Evolutionary conservation across 1,140 invertebrate species (phyloP).

Genomic region (Laodelphax striatellus): DNA sequence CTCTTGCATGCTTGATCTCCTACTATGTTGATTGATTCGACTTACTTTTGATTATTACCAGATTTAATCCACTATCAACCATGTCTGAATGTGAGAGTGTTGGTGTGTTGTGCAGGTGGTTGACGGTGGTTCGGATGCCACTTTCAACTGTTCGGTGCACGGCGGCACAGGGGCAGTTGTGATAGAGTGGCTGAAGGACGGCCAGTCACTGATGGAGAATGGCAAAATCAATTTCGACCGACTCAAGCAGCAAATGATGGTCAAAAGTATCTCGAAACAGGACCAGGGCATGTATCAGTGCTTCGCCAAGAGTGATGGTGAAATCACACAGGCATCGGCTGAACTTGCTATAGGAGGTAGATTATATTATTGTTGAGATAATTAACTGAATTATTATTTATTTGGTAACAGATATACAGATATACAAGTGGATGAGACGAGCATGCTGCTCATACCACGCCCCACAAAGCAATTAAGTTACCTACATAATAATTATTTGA

Average conservation of each 20-base stretch:
- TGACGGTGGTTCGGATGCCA: conserved; percentile 67
- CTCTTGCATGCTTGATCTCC: too few relatives aligned
- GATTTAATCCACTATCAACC: not conserved
- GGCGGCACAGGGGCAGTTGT: conserved; percentile 59
- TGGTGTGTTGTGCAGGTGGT: too few relatives aligned
- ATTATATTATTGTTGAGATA: too few relatives aligned
- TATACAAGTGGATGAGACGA: too few relatives aligned
- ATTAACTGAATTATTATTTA: too few relatives aligned
- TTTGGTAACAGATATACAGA: too few relatives aligned
- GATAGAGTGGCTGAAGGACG: conserved; percentile 74
- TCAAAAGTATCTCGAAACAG: conserved; percentile 54
- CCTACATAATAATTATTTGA: too few relatives aligned
- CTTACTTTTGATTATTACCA: not conserved
- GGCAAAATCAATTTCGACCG: conserved; percentile 17
- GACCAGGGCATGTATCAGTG: conserved; percentile 87
- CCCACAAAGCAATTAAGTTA: too few relatives aligned
- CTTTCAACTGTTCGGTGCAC: conserved; percentile 71
- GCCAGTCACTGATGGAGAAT: conserved; percentile 44
- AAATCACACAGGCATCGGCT: conserved; percentile 69
- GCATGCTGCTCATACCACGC: too few relatives aligned
- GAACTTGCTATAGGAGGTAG: conserved; percentile 73
- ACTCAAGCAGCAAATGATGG: conserved; percentile 39
- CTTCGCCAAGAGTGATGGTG: conserved; percentile 58
- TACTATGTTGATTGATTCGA: too few relatives aligned
- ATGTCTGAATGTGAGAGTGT: too few relatives aligned